Evolutionary conservation across 2,797 vertebrate genomes (phyloP).

Genomic region (Urosaurus nigricauda): DNA sequence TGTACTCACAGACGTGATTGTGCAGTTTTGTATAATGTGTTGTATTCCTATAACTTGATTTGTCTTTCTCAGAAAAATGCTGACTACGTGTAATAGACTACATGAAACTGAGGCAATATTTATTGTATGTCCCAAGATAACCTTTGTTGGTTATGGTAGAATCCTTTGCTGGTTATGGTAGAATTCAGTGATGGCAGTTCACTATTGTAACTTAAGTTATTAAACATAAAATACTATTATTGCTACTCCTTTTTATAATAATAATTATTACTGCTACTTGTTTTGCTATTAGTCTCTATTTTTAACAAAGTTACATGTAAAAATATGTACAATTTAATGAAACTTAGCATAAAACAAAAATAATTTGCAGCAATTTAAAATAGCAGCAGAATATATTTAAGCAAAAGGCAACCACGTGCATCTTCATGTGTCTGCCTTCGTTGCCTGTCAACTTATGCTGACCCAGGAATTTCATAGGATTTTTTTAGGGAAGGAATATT

Average conservation of each 20-base stretch:
- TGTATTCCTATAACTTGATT: neutral
- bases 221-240: neutral
- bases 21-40: neutral
- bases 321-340: neutral
- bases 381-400: neutral
- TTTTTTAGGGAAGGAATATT: no score
- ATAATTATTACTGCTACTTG: neutral
- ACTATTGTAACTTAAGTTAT: neutral
- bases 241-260: no score
- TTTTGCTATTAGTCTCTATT: neutral
- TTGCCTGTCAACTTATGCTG: neutral
- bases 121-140: neutral
- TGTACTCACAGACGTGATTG: neutral
- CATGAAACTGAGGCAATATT: neutral
- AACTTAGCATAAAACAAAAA: neutral
- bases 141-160: neutral
- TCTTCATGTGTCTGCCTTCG: neutral
- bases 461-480: no score
- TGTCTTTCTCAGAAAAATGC: neutral
- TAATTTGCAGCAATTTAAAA: neutral
- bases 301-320: neutral
- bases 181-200: neutral
- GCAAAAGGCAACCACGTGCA: neutral
- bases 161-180: neutral
- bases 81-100: neutral